Evolutionary conservation across 1,140 invertebrate genomes (phyloP), one percentile per base, ranked within the genome.

Genomic region (Zaprionus tsacasi): DNA sequence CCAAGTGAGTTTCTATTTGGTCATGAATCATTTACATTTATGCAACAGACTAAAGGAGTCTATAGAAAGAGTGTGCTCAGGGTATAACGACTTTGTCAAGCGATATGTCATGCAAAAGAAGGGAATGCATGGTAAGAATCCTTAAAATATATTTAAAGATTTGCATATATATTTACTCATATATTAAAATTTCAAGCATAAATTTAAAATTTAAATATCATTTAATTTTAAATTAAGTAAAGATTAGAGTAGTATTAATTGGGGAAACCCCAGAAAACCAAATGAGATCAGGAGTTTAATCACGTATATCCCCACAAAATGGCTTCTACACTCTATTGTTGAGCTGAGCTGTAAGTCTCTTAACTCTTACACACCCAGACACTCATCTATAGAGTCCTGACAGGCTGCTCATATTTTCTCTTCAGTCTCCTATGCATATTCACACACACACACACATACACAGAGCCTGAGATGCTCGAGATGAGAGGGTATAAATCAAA

Each of bases 1-100:
- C 36, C 55, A 7, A 48, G 61, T 38, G 69, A 59, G 60, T 66
- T 74, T 69, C 25, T 65, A 43, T 79, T 73, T 78, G 67, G 60
- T 59, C 71, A 78, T 78, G 67, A 74, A 80, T 70, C 66, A 75
- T 80, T 78, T 68, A 80, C 71, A 78, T 72, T 72, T 72, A 61
- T 76, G 73, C 69, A 71, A 55, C 69, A 48, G 56, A 61, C 45
- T 60, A 5, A 17, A 15, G 17, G 45, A 59, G 33, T 50, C 56
- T 25, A 35, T 3, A 4, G 2, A 3, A 5, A 10, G 17, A 15
- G 6, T 13, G 6, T n/a, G 6, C 5, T 55, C 0, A 33, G 27
- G 21, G 17, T 4, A 25, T 50, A 50, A 21, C 45, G 17, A 11
- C 10, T 25, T 4, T 21, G 17, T 50, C n/a, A 11, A 21, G 17